Conservation (phyloP, 2,113 vertebrate genomes). For the Gambusia holbrooki region DNA sequence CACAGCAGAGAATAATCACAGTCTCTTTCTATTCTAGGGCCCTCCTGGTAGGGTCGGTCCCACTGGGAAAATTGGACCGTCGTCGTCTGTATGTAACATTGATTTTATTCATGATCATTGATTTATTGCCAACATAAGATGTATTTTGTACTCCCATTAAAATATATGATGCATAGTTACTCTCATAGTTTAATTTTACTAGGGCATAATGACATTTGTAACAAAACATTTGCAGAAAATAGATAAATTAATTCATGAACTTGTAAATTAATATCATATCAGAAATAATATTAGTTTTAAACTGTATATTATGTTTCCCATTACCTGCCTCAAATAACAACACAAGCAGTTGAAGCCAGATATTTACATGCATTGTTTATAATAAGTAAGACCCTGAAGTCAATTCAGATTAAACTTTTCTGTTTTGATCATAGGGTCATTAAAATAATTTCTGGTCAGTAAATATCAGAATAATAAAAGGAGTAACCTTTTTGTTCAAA, state of each 20-base stretch:
- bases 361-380: neutral
- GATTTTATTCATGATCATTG: neutral
- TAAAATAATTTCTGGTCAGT: no score
- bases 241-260: no score
- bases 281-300: neutral
- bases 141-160: neutral
- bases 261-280: neutral
- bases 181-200: no score
- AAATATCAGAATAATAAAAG: neutral
- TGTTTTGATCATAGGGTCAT: neutral
- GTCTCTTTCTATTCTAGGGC: constrained; percentile 64
- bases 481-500: neutral
- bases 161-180: neutral
- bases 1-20: neutral
- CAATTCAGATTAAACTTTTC: neutral
- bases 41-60: constrained; percentile 63
- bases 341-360: neutral
- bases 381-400: neutral
- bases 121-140: neutral
- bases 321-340: neutral
- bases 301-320: neutral
- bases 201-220: neutral
- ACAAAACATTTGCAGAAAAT: neutral
- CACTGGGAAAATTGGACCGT: constrained; percentile 61
- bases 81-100: constrained; percentile 59